phyloP scores from a whole-genome alignment of 2,888 invertebrate species.

The Miltochrista miniata region DNA sequence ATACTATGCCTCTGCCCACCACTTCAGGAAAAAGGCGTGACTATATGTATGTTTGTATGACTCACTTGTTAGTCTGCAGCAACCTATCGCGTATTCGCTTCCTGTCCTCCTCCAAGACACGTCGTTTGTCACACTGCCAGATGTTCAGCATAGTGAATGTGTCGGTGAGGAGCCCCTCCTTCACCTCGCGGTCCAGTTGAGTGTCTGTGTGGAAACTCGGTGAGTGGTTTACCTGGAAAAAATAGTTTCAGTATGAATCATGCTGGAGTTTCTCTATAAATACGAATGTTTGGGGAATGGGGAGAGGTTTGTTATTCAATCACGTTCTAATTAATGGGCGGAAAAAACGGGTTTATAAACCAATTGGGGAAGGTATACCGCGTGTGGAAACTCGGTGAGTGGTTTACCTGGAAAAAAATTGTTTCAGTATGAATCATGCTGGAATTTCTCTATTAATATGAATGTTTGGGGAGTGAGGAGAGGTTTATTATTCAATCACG shows the following conservation, averaged over 20 bases:
- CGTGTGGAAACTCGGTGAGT: conserved; percentile 97
- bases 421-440: no score
- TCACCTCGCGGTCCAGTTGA: conserved; percentile 92
- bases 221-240: conserved; percentile 93
- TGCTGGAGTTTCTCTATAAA: not conserved
- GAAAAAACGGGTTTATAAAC: no score
- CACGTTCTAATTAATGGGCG: no score
- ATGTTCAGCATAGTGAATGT: conserved; percentile 91
- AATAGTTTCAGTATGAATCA: no score
- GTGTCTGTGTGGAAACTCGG: conserved; percentile 97
- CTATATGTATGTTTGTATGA: conserved; percentile 42
- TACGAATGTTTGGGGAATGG: not conserved
- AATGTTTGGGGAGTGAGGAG: no score
- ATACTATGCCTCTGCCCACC: no score
- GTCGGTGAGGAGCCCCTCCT: conserved; percentile 90
- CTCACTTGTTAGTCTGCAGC: conserved; percentile 83
- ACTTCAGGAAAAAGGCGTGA: no score
- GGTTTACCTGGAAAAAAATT: conserved; percentile 81
- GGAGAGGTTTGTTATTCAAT: no score
- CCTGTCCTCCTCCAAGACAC: conserved; percentile 89
- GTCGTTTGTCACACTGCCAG: conserved; percentile 88
- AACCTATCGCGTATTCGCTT: conserved; percentile 88
- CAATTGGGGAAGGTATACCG: no score
- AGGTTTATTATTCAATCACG: no score
- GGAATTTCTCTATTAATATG: no score